Base-by-base conservation (phyloP, 2,797 vertebrate species). In the Lagothrix lagotricha region DNA sequence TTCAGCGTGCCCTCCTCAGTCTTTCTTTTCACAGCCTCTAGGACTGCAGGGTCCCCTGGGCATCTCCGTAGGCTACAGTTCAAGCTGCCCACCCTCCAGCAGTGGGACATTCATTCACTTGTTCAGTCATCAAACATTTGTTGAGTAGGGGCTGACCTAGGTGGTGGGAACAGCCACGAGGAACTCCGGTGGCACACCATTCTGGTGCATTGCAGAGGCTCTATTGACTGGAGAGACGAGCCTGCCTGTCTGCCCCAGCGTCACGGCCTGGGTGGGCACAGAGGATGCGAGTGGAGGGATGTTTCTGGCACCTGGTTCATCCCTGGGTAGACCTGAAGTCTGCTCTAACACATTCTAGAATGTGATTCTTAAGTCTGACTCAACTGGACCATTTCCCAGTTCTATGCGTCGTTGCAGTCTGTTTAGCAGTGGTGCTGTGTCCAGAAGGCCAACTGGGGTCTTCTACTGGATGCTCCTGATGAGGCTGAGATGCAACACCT, bases 161-260 rank as follows among this genome's bases (percentile, higher is more conserved):
- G 33, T 77, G 33, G 19, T 1, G 36, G n/a, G 52, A 30, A 77
- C 7, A 39, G 12, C 50, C 20, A 0, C 0, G 1, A n/a, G 22
- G 36, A 19, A 22, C n/a, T 30, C 44, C 52, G 0, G 22, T 22
- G 48, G 20, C 5, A 3, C 52, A 33, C 75, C 4, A 0, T 70
- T 85, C 81, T 72, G 76, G 48, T 2, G 22, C 50, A 5, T n/a
- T 39, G 7, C 26, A 73, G 54, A n/a, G 8, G 44, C 44, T 80
- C 41, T 54, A 0, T 7, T 22, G 19, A 36, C 48, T 33, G 39
- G 22, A 77, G 57, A 61, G 41, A 3, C 2, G 5, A 67, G 26
- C 75, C 54, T 81, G 36, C 44, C 26, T 20, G 30, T 26, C 80
- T 64, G 46, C 80, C 2, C 64, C 36, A 24, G 58, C 64, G 12